phyloP scores from a whole-genome alignment of 1,140 invertebrate species.

The Panonychus citri region DNA sequence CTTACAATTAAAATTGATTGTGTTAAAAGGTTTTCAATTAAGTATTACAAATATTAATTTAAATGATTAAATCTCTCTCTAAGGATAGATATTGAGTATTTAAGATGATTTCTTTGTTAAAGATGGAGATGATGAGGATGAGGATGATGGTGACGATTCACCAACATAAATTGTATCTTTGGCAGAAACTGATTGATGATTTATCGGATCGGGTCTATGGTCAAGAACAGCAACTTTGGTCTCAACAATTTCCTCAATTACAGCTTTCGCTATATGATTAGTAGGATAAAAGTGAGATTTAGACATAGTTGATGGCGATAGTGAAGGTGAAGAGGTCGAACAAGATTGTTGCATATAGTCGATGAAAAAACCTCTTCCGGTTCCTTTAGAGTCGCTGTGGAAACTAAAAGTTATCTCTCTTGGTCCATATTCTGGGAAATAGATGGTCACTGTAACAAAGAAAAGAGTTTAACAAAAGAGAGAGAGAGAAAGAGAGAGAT shows the following conservation, averaged over 20 bases:
- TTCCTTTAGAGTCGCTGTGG: slow-evolving; percentile 5
- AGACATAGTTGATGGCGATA: neutral
- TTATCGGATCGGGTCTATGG: neutral
- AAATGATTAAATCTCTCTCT: too few species aligned
- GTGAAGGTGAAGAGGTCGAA: neutral
- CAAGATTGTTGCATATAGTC: slow-evolving; percentile 10
- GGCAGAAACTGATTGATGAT: neutral
- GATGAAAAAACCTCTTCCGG: slow-evolving; percentile 12
- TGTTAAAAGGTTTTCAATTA: too few species aligned
- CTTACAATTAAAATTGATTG: too few species aligned
- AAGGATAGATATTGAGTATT: too few species aligned
- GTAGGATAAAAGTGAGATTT: slow-evolving; percentile 9
- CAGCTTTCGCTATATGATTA: slow-evolving; percentile 10
- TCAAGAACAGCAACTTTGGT: neutral
- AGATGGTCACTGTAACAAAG: slow-evolving; percentile 3
- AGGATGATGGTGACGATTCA: neutral
- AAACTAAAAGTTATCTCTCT: slow-evolving; percentile 10
- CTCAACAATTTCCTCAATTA: slow-evolving; percentile 1
- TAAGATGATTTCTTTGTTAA: too few species aligned
- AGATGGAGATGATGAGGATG: too few species aligned
- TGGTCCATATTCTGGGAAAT: slow-evolving; percentile 2
- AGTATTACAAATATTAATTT: too few species aligned
- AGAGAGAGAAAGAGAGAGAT: neutral
- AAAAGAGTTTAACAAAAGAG: too few species aligned
- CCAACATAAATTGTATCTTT: neutral